Base-by-base conservation (phyloP, 2,888 invertebrate species). In the Diarsia dahlii region DNA sequence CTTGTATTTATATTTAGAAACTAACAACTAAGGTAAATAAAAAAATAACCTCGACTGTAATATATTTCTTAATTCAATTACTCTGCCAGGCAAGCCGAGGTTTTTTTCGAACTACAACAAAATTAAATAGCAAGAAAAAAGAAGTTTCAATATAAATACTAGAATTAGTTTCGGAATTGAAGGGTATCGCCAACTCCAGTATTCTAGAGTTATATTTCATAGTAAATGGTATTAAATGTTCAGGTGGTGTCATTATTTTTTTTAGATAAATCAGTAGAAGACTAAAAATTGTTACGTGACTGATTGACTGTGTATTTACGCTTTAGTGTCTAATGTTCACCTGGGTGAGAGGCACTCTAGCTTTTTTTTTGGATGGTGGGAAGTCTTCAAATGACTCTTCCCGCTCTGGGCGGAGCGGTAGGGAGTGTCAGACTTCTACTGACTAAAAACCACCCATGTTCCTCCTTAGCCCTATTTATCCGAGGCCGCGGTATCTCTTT, bases 41-140 rank as follows among this genome's bases (percentile, higher is more conserved):
- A 63, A n/a, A 63, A 39, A 0, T 39, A 8, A 39, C 6, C 39
- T 8, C 39, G 39, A 39, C 39, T 39, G 39, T 39, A 8, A 39
- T 39, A 39, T 39, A 39, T 39, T 39, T 39, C 8, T 8, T 39
- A 39, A 39, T 8, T 8, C 39, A 39, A 39, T 74, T 45, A 68
- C 46, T 39, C 13, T 18, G 68, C 13, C 28, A 48, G 46, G 15
- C 46, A 54, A 3, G 18, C 39, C n/a, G 10, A 12, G n/a, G 39
- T 63, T 67, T 39, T 48, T 13, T 69, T 78, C 39, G 10, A 69
- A 77, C 34, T 50, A 54, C 10, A 46, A 34, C 13, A 48, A 75
- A 75, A 64, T 56, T 9, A 56, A 77, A 78, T 18, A 46, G 20
- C 3, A 39, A 56, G n/a, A 67, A 76, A 78, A 78, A 39, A 62